Evolutionary conservation across 1,140 invertebrate species (phyloP).

Genomic region (Panagrolaimus sp.): DNA sequence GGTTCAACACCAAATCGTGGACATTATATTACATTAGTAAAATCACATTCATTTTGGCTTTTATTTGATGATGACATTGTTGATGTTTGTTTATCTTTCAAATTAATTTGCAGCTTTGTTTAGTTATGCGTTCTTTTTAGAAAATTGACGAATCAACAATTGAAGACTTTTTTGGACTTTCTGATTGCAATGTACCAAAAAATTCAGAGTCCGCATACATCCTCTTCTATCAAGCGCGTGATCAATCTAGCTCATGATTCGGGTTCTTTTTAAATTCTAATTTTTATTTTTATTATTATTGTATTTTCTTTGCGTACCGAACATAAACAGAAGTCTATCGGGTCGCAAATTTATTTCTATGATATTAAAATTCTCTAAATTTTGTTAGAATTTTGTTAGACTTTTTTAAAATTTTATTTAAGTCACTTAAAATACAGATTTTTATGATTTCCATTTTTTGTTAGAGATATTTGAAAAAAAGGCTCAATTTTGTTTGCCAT

Average conservation of each 20-base stretch:
- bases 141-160: slow-evolving; percentile 97
- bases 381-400: neutral
- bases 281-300: slow-evolving; percentile 4
- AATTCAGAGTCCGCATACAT: slow-evolving; percentile 99
- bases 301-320: slow-evolving; percentile 9
- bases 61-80: slow-evolving; percentile 99
- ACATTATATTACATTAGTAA: slow-evolving; percentile 99
- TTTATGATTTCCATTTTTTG: too few species aligned
- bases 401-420: too few species aligned
- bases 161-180: slow-evolving; percentile 98
- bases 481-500: too few species aligned
- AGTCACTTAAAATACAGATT: too few species aligned
- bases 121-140: slow-evolving; percentile 62
- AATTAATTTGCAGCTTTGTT: slow-evolving; percentile 11
- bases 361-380: neutral
- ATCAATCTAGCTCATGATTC: slow-evolving; percentile 17
- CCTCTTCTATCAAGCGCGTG: slow-evolving; percentile 87
- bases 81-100: slow-evolving; percentile 72
- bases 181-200: slow-evolving; percentile 70
- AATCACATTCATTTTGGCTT: slow-evolving; percentile 96
- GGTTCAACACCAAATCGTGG: slow-evolving; percentile 96
- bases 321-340: neutral
- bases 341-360: slow-evolving; percentile 5
- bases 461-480: too few species aligned
- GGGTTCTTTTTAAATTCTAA: neutral